phyloP scores from a whole-genome alignment of 2,113 vertebrate species.

The Prionailurus bengalensis region DNA sequence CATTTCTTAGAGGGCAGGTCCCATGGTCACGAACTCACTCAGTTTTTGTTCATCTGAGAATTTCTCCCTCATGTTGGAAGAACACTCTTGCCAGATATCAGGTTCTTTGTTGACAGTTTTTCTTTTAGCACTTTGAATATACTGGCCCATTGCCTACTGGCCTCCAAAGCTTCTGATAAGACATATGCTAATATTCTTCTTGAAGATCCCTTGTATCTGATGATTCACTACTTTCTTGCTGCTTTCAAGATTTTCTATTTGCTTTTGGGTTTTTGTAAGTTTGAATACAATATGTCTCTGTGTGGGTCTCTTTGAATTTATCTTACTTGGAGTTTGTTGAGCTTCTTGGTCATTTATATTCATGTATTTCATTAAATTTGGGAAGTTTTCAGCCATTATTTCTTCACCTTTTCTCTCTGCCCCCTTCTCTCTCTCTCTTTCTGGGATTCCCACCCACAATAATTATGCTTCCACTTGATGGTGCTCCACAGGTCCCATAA shows the following conservation, averaged over 20 bases:
- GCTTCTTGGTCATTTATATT: not conserved
- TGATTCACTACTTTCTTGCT: not conserved
- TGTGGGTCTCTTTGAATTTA: not conserved
- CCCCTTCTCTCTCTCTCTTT: not conserved
- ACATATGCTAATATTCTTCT: not conserved
- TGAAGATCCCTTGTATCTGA: not conserved
- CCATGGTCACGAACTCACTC: not conserved
- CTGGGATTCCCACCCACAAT: not conserved
- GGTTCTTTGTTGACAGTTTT: not conserved
- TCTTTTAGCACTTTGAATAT: not conserved
- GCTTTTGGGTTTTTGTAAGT: not conserved
- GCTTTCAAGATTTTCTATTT: not conserved
- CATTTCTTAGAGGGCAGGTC: not conserved
- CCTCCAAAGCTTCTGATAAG: not conserved
- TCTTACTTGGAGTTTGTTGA: not conserved
- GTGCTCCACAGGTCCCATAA: not conserved
- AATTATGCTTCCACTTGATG: too few relatives aligned
- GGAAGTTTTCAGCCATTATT: not conserved
- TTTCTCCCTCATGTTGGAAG: not conserved
- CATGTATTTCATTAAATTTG: not conserved
- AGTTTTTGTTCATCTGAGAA: not conserved
- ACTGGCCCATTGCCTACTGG: not conserved
- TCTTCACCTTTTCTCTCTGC: not conserved
- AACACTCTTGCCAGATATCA: not conserved
- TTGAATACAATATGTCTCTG: not conserved